phyloP scores from a whole-genome alignment of 2,113 vertebrate genomes.

The Erinaceus europaeus region DNA sequence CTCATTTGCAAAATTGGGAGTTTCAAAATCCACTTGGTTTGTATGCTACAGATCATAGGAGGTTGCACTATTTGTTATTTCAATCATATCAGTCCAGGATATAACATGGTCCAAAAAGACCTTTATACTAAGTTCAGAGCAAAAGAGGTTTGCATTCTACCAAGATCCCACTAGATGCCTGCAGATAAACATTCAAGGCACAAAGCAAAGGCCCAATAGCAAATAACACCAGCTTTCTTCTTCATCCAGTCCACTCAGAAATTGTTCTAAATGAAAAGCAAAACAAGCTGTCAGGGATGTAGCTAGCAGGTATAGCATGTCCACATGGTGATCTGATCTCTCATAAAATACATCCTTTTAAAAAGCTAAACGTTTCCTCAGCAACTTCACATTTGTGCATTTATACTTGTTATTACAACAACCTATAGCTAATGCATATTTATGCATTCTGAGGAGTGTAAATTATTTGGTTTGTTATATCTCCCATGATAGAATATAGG shows the following conservation, averaged over 20 bases:
- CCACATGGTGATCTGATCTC: too few relatives aligned
- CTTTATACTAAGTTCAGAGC: constrained; percentile 1
- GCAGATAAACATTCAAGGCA: background rate
- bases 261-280: constrained; percentile 36
- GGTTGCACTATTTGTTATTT: background rate
- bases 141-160: constrained; percentile 16
- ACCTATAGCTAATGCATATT: background rate
- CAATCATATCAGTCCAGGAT: background rate
- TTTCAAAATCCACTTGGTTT: background rate
- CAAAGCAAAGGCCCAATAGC: background rate
- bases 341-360: too few relatives aligned
- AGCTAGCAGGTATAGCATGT: too few relatives aligned
- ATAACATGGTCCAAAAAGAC: background rate
- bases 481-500: background rate
- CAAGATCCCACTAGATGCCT: constrained; percentile 14
- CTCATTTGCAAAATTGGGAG: constrained; percentile 15
- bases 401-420: background rate
- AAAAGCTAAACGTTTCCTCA: background rate
- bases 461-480: background rate
- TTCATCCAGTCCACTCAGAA: background rate
- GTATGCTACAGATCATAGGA: background rate
- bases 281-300: too few relatives aligned
- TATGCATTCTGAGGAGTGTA: background rate
- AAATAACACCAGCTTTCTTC: background rate
- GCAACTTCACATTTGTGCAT: background rate